Evolutionary conservation across 2,113 vertebrate genomes (phyloP).

Genomic region (Solenodon paradoxus): DNA sequence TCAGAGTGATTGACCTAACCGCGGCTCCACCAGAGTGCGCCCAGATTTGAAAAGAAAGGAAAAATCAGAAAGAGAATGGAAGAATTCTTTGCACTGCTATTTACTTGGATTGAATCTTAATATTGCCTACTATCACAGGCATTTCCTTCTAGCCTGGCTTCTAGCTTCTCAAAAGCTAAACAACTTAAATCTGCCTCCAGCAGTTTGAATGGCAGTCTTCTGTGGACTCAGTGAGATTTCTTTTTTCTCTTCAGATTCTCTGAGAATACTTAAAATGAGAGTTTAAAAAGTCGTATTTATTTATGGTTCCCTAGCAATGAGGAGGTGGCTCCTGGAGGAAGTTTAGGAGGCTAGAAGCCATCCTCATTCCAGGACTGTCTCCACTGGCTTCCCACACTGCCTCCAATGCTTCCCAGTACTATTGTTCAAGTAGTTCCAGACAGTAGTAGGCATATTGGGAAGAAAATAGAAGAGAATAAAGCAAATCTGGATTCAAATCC

Average conservation of each 20-base stretch:
- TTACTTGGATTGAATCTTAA: constrained; percentile 23
- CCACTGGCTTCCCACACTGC: background rate
- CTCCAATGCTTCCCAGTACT: background rate
- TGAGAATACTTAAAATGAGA: constrained; percentile 39
- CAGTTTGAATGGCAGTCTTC: background rate
- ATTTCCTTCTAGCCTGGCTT: constrained; percentile 27
- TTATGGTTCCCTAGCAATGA: background rate
- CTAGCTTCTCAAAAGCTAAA: constrained; percentile 5
- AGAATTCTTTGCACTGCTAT: background rate
- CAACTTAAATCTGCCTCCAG: constrained; percentile 23
- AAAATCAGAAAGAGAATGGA: background rate
- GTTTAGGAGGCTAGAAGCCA: background rate
- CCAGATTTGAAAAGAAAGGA: background rate
- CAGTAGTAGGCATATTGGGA: background rate
- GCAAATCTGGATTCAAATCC: background rate
- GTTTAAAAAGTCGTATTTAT: background rate
- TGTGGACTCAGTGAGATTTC: background rate
- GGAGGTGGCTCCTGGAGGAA: background rate
- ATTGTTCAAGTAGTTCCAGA: background rate
- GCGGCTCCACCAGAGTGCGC: no score
- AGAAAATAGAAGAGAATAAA: background rate
- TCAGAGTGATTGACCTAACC: no score
- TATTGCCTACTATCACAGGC: background rate
- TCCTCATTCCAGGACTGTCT: background rate
- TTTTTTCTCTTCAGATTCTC: background rate